Percentiles rank a stretch among this genome's conserved stretches.
Evolutionary conservation across 2,113 vertebrate genomes (phyloP).

Genomic region (Balaeniceps rex): DNA sequence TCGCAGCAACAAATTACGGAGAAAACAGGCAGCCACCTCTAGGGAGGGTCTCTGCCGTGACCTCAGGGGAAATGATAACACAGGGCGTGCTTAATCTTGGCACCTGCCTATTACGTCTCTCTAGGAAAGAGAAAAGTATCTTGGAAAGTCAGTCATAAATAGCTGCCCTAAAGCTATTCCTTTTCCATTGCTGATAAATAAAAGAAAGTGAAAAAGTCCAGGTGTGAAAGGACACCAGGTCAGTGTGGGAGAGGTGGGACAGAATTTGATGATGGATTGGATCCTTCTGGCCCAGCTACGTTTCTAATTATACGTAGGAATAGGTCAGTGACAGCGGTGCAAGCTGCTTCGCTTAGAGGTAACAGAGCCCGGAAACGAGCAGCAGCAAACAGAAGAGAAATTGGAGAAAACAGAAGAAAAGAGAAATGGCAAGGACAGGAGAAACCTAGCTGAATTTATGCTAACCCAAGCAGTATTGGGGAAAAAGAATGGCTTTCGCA

Average conservation of each 20-base stretch:
- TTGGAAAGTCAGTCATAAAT: neutral
- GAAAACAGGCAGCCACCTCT: neutral
- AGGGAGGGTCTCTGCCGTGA: neutral
- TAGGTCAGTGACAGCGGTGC: neutral
- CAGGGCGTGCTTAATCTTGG: neutral
- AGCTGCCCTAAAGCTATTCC: neutral
- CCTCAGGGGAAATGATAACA: neutral
- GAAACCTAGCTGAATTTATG: neutral
- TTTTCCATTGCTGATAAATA: neutral
- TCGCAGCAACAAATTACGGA: neutral
- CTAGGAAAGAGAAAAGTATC: neutral
- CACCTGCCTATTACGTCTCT: neutral
- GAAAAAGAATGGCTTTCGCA: neutral
- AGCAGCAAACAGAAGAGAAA: neutral
- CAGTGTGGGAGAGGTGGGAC: neutral
- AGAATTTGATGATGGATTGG: neutral
- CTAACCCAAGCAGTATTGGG: neutral
- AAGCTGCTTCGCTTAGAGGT: neutral
- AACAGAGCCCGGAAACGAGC: neutral
- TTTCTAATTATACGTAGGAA: slow-evolving; percentile 22
- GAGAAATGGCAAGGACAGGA: neutral
- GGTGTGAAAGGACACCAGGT: neutral
- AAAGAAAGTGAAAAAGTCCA: neutral
- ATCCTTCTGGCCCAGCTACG: neutral
- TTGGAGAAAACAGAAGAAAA: neutral